These are phyloP conservation scores for Lerista edwardsae DNA, from an alignment of 2,797 vertebrate species.

Conservation along the genomic window DNA sequence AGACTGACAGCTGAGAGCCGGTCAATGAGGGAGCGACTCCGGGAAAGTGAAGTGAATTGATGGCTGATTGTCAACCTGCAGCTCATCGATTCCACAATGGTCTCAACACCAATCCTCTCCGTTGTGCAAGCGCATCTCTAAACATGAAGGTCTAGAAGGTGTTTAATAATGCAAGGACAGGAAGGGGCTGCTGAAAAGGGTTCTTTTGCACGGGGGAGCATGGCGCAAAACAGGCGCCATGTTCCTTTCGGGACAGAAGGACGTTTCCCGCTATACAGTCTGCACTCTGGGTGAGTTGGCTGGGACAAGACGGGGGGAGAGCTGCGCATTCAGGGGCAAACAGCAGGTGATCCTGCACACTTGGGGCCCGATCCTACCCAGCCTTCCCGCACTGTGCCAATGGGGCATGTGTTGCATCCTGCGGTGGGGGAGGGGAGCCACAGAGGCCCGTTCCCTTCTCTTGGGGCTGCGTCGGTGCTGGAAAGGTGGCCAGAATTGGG, in stretches of 20 bases:
- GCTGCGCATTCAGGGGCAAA: background rate
- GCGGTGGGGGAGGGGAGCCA: too few relatives aligned
- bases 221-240: background rate
- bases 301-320: too few relatives aligned
- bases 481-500: too few relatives aligned
- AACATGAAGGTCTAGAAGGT: slow-evolving; percentile 33
- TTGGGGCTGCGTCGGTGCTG: too few relatives aligned
- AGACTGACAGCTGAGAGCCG: slow-evolving; percentile 7
- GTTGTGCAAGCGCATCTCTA: slow-evolving; percentile 41
- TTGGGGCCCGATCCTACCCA: too few relatives aligned
- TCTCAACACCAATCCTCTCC: slow-evolving; percentile 46
- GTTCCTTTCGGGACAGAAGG: background rate
- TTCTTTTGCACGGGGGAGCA: background rate
- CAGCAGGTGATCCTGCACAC: too few relatives aligned
- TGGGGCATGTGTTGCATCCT: too few relatives aligned
- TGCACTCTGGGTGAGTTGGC: background rate
- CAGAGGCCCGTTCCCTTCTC: too few relatives aligned
- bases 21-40: slow-evolving; percentile 23
- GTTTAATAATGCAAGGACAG: too few relatives aligned
- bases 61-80: slow-evolving; percentile 25
- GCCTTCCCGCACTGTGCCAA: too few relatives aligned
- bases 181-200: background rate
- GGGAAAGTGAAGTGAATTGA: slow-evolving; percentile 3
- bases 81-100: slow-evolving; percentile 38
- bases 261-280: background rate